Evolutionary conservation across 2,113 vertebrate species (phyloP).

Genomic region (Gymnarchus niloticus): DNA sequence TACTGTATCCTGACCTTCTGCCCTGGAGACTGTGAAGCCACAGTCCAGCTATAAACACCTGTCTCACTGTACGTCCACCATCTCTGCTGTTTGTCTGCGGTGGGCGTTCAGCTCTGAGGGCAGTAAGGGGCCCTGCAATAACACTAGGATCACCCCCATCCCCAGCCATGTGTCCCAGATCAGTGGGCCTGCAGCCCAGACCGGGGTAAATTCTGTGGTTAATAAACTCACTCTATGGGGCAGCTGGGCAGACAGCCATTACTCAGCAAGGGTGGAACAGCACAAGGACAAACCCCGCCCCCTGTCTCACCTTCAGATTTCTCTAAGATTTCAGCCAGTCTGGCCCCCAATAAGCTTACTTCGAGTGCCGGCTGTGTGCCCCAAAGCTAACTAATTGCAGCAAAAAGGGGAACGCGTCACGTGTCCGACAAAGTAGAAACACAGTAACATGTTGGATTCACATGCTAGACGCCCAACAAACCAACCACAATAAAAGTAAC

Average conservation of each 20-base stretch:
- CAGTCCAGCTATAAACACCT: conserved; percentile 49
- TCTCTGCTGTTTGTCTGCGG: conserved; percentile 39
- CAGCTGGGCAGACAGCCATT: conserved; percentile 40
- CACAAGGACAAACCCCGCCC: background rate
- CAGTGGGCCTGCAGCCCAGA: conserved; percentile 46
- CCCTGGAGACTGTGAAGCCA: conserved; percentile 34
- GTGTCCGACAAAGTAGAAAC: background rate
- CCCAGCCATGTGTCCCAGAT: conserved; percentile 45
- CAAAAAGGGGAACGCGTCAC: background rate
- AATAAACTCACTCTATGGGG: conserved; percentile 53
- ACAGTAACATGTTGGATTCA: background rate
- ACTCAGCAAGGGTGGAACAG: conserved; percentile 26
- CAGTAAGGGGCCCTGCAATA: conserved; percentile 52
- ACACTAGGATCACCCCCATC: conserved; percentile 45
- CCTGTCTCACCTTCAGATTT: background rate
- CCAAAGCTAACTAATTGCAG: background rate
- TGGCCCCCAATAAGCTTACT: background rate
- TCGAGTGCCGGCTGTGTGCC: background rate
- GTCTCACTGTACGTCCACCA: conserved; percentile 45
- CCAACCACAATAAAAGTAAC: background rate
- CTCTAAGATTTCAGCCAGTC: conserved; percentile 27
- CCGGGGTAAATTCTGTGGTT: conserved; percentile 56
- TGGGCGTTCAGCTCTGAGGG: conserved; percentile 24
- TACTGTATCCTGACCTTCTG: background rate
- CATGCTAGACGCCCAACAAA: background rate